Base-by-base conservation (phyloP, 2,113 vertebrate genomes). In the Solea solea region DNA sequence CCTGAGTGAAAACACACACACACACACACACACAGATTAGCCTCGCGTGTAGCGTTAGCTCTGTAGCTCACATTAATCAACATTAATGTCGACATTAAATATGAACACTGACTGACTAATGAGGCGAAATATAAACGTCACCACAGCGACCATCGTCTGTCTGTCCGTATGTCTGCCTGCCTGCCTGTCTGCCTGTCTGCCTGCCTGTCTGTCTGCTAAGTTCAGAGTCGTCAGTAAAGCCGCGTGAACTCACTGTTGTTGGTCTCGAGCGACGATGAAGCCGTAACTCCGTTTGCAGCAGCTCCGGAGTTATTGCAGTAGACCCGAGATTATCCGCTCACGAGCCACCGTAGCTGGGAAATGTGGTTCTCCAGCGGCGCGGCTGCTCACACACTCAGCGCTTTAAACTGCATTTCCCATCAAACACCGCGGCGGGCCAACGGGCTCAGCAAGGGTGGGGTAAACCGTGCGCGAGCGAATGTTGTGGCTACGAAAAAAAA, bases 251-350 rank as follows among this genome's bases (percentile, higher is more conserved):
- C 21, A 21, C 21, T 21, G 21, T 64, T 40, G 57, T 76, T 56
- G 4, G 9, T 5, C 21, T 2, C 55, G 21, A 21, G 21, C 28
- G 10, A 21, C 10, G 41, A 69, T 53, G 46, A 27, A 0, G 52
- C 46, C 21, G n/a, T n/a, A n/a, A n/a, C 75, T 78, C 66, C 78
- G 81, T 54, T 86, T 75, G 42, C 80, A 69, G 44, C 57, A 66
- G 46, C 56, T 67, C 44, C 55, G 57, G 45, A 57, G 60, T 76
- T 84, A 28, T 78, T 89, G 79, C 84, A 55, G 62, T 53, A 61
- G 16, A 12, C n/a, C 45, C 25, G 12, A 42, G 41, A 25, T 58
- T 67, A 60, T 59, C 61, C 15, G 51, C 53, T 69, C 21, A 85
- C 69, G 51, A 5, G 27, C 3, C 0, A 10, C 7, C 1, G 12